A percentile compares a stretch with the other conserved stretches of the same genome.
Conservation (phyloP, 1,140 invertebrate genomes). For the Pseudomyrmex concolor region DNA sequence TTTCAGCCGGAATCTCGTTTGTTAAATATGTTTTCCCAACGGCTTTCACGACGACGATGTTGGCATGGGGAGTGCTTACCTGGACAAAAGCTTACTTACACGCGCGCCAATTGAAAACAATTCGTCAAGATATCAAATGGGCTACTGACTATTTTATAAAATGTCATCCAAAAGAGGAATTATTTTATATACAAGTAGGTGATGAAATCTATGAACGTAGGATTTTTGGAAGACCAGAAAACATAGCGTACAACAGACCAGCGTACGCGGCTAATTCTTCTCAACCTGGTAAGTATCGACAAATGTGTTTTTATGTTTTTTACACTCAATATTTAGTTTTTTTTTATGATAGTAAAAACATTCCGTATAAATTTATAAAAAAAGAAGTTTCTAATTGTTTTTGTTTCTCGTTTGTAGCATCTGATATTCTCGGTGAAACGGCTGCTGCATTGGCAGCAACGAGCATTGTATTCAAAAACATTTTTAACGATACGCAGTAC, state of each 20-base stretch:
- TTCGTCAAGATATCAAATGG: conserved; percentile 86
- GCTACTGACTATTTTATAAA: conserved; percentile 88
- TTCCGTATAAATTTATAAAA: no score
- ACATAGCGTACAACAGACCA: conserved; percentile 87
- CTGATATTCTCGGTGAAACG: conserved; percentile 88
- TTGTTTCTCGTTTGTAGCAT: conserved; percentile 80
- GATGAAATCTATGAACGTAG: conserved; percentile 86
- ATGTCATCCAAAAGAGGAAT: conserved; percentile 85
- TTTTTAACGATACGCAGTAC: conserved; percentile 73
- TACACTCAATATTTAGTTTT: no score
- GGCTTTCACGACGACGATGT: conserved; percentile 86
- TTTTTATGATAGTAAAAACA: no score
- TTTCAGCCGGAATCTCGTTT: conserved; percentile 86
- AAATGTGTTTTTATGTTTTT: no score
- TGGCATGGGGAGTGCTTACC: conserved; percentile 87
- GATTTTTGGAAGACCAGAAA: conserved; percentile 88
- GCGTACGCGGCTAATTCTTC: conserved; percentile 87
- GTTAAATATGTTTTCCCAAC: conserved; percentile 89
- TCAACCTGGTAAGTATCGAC: conserved; percentile 82
- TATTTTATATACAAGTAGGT: conserved; percentile 86
- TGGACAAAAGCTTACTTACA: conserved; percentile 85
- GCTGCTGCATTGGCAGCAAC: conserved; percentile 87
- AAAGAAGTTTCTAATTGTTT: no score
- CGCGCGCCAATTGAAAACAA: conserved; percentile 82
- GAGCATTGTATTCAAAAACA: conserved; percentile 84